Conservation (phyloP, 2,888 invertebrate genomes). For the Linnaemya vulpina region DNA sequence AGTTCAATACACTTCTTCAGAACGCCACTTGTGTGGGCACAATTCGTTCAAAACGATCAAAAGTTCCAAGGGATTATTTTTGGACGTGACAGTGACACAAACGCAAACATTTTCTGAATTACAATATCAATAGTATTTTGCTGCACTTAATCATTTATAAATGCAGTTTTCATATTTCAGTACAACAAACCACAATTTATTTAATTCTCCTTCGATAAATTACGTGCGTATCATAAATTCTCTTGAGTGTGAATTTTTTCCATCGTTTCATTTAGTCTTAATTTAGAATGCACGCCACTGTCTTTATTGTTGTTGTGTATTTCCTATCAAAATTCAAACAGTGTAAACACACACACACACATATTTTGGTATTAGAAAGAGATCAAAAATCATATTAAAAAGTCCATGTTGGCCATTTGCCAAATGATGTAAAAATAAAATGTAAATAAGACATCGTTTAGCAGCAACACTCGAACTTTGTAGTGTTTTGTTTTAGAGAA, state of each 20-base stretch:
- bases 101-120: too few relatives aligned
- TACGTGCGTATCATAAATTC: slow-evolving; percentile 10
- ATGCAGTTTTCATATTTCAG: too few relatives aligned
- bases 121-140: too few relatives aligned
- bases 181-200: too few relatives aligned
- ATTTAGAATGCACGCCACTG: neutral
- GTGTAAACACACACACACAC: neutral
- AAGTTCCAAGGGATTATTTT: too few relatives aligned
- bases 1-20: too few relatives aligned
- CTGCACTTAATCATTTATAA: too few relatives aligned
- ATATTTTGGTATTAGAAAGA: neutral
- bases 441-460: slow-evolving; percentile 30
- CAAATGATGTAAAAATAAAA: slow-evolving; percentile 59
- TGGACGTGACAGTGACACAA: too few relatives aligned
- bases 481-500: neutral
- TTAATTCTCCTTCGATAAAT: neutral
- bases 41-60: too few relatives aligned
- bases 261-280: neutral
- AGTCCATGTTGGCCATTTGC: slow-evolving; percentile 37
- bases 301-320: neutral
- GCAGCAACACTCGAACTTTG: neutral
- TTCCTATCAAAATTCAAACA: neutral
- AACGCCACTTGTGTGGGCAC: too few relatives aligned
- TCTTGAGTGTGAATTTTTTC: neutral
- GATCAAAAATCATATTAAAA: slow-evolving; percentile 1